Base-by-base conservation (phyloP, 2,888 invertebrate species). In the Augiades crinisus region DNA sequence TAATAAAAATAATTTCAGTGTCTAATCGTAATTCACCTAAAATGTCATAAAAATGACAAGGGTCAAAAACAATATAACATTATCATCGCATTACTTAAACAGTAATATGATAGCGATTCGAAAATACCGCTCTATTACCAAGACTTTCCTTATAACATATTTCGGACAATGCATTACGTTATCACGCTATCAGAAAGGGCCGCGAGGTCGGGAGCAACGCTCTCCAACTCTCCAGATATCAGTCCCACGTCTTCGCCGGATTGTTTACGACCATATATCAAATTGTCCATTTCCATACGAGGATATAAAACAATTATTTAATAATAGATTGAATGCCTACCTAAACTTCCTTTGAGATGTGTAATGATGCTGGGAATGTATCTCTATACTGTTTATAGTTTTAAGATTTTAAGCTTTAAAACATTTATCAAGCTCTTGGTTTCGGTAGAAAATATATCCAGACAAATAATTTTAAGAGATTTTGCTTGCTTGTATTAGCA, bases 211-310 rank as follows among this genome's bases (percentile, higher is more conserved):
- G 65, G 87, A 70, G 84, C 86, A 88, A 81, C 61, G 88, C 63
- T 75, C 85, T 70, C 65, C 61, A 61, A 63, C 81, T 40, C 40
- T 31, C 17, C 12, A 33, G 63, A 63, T 63, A 81, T 79, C 77
- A 63, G 66, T 65, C 68, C 67, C 71, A 70, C 71, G 78, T 78
- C 79, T 72, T 71, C 70, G 72, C 72, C 72, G 76, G 77, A 75
- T 78, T 82, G 78, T 86, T 86, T 86, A 86, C 73, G 80, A 60
- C 68, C 74, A 60, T 77, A 73, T 77, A 82, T 84, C 78, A 79
- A 50, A 54, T 57, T 57, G 57, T 54, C 56, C 52, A 54, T 59
- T 56, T 61, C 56, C 67, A 74, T 71, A 69, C 70, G 70, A 63
- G 65, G 71, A 65, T 59, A 63, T 68, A 47, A 57, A 54, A 70